phyloP scores from a whole-genome alignment of 2,797 vertebrate species.

The Crenuchus spilurus region DNA sequence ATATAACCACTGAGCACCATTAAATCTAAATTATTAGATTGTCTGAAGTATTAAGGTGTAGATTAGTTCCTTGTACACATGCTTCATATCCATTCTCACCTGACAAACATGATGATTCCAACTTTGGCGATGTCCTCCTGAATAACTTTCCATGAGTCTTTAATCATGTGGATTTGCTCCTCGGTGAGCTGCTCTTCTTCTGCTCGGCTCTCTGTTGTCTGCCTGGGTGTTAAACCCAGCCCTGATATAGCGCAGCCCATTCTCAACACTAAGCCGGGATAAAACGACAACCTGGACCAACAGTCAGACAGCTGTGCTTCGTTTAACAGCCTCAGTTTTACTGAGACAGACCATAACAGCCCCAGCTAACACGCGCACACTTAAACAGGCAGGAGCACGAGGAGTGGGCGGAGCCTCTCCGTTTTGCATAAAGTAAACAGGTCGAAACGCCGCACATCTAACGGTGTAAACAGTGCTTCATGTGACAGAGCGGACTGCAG shows the following conservation, averaged over 20 bases:
- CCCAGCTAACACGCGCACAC: background rate
- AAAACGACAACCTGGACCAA: no score
- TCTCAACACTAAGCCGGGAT: constrained; percentile 40
- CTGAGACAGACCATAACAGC: background rate
- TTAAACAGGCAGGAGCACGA: background rate
- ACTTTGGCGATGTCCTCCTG: constrained; percentile 83
- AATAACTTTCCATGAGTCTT: constrained; percentile 83
- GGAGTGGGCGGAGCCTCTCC: background rate
- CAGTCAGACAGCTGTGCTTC: no score
- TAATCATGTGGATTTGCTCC: constrained; percentile 76
- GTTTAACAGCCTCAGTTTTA: background rate
- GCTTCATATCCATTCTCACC: no score
- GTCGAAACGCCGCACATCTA: no score
- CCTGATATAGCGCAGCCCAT: constrained; percentile 84
- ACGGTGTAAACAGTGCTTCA: no score
- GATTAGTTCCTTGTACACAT: no score
- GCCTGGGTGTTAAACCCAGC: constrained; percentile 65
- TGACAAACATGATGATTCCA: constrained; percentile 84
- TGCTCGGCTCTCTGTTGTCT: constrained; percentile 54
- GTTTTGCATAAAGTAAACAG: background rate
- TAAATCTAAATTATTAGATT: no score
- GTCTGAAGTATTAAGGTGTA: no score
- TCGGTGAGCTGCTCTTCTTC: constrained; percentile 63
- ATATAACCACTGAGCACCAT: no score
- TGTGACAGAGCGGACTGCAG: no score